Base-by-base conservation (phyloP, 53 echinoderm and acorn worm species). In the Henricia sp. region DNA sequence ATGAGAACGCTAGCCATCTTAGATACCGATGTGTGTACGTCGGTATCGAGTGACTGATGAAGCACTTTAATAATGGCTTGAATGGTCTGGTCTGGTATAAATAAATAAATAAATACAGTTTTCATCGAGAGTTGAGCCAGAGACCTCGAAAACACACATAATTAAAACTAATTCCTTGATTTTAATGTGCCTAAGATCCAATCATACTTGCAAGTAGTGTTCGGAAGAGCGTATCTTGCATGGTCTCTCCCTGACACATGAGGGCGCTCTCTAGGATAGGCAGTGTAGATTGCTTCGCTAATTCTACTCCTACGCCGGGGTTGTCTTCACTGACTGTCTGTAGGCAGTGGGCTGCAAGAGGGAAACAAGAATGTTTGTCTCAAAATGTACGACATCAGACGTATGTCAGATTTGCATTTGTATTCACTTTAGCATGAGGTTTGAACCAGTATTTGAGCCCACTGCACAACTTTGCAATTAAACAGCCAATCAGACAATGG, bases 241-340 rank as follows among this genome's bases (percentile, higher is more conserved):
- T 86, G 36, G 73, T 54, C 0, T 86, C 69, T 20, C 90, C 91
- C 41, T 43, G 80, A 84, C 80, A 83, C 87, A 99, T 71, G 52
- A 99, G 89, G 53, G 90, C 71, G 50, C 67, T 57, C 69, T 99
- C 99, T 11, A 99, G 60, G 4, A 92, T 59, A 0, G 86, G 63
- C 40, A 90, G 83, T 28, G 82, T 67, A 20, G 92, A 74, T 28
- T 94, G 89, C 50, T 85, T 90, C 57, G 86, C 77, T 21, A 95
- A 86, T 35, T 87, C 83, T 39, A 85, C 72, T 8, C 90, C 84
- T 28, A 86, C 85, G 4, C 83, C 82, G 1, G 83, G 50, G 82
- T 97, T 97, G 69, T 97, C 99, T 71, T 97, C 99, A 28, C 94
- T 94, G 54, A 97, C 92, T 21, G 92, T 92, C 55, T 97, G 94